Percentiles rank a stretch among this genome's conserved stretches.
These are phyloP conservation scores for Chelonus insularis DNA, from an alignment of 1,140 invertebrate genomes.

Conservation along the genomic window DNA sequence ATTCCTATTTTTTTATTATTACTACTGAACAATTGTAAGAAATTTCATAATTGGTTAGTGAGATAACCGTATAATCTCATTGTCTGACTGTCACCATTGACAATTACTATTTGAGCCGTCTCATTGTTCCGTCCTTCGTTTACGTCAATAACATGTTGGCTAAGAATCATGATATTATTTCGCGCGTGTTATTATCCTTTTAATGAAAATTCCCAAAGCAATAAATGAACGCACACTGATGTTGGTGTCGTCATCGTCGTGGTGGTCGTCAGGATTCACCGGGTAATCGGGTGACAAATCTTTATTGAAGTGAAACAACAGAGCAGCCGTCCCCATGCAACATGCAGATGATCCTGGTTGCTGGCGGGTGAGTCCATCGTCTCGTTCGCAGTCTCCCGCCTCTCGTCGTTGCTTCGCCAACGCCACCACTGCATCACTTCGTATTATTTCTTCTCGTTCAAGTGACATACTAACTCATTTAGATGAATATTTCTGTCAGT, in stretches of 20 bases:
- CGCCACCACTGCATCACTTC: neutral
- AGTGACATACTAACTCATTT: too few relatives aligned
- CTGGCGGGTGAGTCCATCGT: constrained; percentile 59
- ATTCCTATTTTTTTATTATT: neutral
- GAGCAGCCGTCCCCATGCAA: constrained; percentile 59
- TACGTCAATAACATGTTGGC: neutral
- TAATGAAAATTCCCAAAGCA: too few relatives aligned
- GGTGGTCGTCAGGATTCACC: too few relatives aligned
- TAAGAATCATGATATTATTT: too few relatives aligned
- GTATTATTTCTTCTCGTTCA: neutral
- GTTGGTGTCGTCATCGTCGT: too few relatives aligned
- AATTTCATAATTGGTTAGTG: too few relatives aligned
- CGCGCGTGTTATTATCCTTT: too few relatives aligned
- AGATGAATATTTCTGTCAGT: too few relatives aligned
- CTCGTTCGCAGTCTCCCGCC: constrained; percentile 19
- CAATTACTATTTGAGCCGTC: constrained; percentile 1
- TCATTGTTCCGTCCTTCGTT: constrained; percentile 30
- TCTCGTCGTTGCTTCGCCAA: neutral
- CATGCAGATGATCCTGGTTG: constrained; percentile 60
- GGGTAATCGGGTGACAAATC: neutral
- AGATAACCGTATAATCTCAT: neutral
- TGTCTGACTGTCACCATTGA: neutral
- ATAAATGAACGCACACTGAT: too few relatives aligned
- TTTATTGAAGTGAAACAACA: constrained; percentile 37
- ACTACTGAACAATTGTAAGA: neutral